A percentile compares a stretch with the other conserved stretches of the same genome.
Conservation (phyloP, 2,888 invertebrate genomes). For the Adela reaumurella region DNA sequence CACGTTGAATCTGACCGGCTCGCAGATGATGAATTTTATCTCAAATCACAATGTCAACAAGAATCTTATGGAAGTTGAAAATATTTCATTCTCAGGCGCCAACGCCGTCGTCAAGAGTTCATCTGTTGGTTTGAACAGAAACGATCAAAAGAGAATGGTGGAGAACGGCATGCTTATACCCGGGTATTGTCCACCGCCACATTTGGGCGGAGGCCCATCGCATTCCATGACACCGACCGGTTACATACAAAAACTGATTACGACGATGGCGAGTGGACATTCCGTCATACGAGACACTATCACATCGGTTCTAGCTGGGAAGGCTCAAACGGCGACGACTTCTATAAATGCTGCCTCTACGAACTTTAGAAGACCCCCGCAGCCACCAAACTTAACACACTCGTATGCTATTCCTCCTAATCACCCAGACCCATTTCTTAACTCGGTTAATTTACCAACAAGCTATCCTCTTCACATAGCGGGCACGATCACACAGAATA, state of each 20-base stretch:
- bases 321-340: constrained; percentile 72
- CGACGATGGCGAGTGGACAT: constrained; percentile 65
- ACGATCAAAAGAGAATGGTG: constrained; percentile 27
- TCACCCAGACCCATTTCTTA: constrained; percentile 45
- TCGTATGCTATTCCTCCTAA: constrained; percentile 45
- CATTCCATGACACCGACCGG: constrained; percentile 40
- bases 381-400: constrained; percentile 38
- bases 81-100: constrained; percentile 50
- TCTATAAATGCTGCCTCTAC: constrained; percentile 64
- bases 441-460: constrained; percentile 43
- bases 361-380: constrained; percentile 38
- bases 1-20: constrained; percentile 30
- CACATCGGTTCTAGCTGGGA: constrained; percentile 74
- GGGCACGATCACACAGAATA: constrained; percentile 47
- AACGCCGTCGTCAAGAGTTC: constrained; percentile 29
- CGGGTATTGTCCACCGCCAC: constrained; percentile 47
- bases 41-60: constrained; percentile 49
- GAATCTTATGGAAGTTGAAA: constrained; percentile 49
- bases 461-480: constrained; percentile 45
- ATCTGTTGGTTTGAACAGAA: constrained; percentile 22
- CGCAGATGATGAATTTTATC: constrained; percentile 51
- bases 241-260: constrained; percentile 42
- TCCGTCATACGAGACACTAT: constrained; percentile 78
- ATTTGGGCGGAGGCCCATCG: constrained; percentile 43
- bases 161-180: constrained; percentile 36